phyloP scores from a whole-genome alignment of 1,140 invertebrate genomes.

The Popillia japonica region DNA sequence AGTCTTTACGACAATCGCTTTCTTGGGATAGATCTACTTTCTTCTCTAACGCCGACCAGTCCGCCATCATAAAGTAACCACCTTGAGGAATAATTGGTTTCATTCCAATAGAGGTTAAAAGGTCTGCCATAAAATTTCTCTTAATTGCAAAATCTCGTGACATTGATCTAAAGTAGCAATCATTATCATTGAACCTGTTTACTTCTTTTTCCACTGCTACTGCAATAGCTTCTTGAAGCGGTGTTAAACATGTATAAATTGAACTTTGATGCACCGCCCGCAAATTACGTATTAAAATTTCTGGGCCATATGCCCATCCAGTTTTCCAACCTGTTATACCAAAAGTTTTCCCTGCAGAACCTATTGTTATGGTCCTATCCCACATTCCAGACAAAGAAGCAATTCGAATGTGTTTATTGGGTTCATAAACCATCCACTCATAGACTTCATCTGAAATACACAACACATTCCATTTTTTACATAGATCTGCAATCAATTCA shows the following conservation, averaged over 20 bases:
- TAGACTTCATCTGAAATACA: slow-evolving; percentile 96
- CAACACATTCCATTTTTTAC: slow-evolving; percentile 88
- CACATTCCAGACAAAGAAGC: slow-evolving; percentile 95
- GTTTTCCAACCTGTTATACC: slow-evolving; percentile 95
- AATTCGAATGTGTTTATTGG: slow-evolving; percentile 86
- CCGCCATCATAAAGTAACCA: slow-evolving; percentile 95
- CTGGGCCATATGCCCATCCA: slow-evolving; percentile 92
- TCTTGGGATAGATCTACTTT: slow-evolving; percentile 71
- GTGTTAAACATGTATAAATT: slow-evolving; percentile 88
- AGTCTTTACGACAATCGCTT: slow-evolving; percentile 78
- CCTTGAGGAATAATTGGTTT: slow-evolving; percentile 90
- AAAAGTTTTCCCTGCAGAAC: slow-evolving; percentile 96
- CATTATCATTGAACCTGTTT: slow-evolving; percentile 69
- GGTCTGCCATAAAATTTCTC: slow-evolving; percentile 81
- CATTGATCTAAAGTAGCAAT: slow-evolving; percentile 86
- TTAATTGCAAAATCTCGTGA: slow-evolving; percentile 80
- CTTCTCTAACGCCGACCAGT: slow-evolving; percentile 78
- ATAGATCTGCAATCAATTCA: slow-evolving; percentile 82
- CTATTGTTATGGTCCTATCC: slow-evolving; percentile 94
- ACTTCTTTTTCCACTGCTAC: slow-evolving; percentile 87
- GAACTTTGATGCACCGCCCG: slow-evolving; percentile 91
- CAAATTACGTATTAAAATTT: slow-evolving; percentile 78
- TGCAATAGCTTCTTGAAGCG: slow-evolving; percentile 87
- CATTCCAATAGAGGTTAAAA: slow-evolving; percentile 81
- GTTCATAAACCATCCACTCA: slow-evolving; percentile 92